phyloP scores from a whole-genome alignment of 2,888 invertebrate species.

The Holacanthella duospinosa region DNA sequence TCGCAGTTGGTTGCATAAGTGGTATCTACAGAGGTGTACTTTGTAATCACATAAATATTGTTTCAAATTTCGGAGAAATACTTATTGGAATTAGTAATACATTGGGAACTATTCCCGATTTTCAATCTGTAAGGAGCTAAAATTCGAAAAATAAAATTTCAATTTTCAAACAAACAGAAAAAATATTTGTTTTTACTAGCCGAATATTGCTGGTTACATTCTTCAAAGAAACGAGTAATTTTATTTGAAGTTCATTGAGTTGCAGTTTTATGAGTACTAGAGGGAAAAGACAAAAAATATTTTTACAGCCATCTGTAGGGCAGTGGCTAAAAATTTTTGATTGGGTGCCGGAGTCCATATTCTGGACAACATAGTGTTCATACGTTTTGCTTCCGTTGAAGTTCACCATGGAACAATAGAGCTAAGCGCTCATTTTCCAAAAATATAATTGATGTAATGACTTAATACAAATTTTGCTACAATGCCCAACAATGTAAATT shows the following conservation, averaged over 20 bases:
- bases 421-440: background rate
- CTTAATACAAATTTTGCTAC: too few species aligned
- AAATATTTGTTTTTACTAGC: background rate
- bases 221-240: conserved; percentile 13
- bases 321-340: conserved; percentile 25
- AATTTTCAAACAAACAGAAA: background rate
- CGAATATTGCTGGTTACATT: conserved; percentile 14
- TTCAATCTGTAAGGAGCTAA: conserved; percentile 4
- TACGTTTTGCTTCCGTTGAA: conserved; percentile 21
- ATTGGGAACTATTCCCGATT: conserved; percentile 11
- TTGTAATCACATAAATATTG: conserved; percentile 26
- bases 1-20: conserved; percentile 21
- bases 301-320: conserved; percentile 13
- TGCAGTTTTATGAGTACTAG: too few species aligned
- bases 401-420: conserved; percentile 20
- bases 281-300: too few species aligned
- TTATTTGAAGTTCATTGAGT: too few species aligned
- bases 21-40: conserved; percentile 18
- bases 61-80: conserved; percentile 23
- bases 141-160: too few species aligned
- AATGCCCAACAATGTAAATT: too few species aligned
- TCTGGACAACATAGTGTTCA: conserved; percentile 14
- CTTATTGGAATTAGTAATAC: conserved; percentile 24
- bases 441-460: background rate
- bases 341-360: conserved; percentile 18